These are phyloP conservation scores for Eristalis pertinax DNA, from an alignment of 2,888 invertebrate genomes.

Conservation along the genomic window DNA sequence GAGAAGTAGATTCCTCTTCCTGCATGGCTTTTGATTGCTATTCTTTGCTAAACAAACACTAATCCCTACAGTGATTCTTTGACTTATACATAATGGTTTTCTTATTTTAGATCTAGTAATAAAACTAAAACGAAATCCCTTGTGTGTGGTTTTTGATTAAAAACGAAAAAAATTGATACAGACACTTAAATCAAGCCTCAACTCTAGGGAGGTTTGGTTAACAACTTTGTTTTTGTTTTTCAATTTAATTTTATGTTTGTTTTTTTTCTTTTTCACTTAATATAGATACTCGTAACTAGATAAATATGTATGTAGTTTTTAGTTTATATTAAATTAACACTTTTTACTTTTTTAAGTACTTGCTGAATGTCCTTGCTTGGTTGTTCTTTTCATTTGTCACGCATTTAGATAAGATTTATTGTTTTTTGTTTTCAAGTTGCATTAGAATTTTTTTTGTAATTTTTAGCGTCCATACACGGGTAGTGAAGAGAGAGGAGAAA, in stretches of 20 bases:
- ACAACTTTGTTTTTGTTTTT: slow-evolving; percentile 38
- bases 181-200: slow-evolving; percentile 40
- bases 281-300: neutral
- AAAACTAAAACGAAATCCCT: slow-evolving; percentile 49
- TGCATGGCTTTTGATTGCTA: no score
- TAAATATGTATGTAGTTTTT: neutral
- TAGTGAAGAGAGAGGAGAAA: slow-evolving; percentile 57
- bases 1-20: no score
- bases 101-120: slow-evolving; percentile 1
- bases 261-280: neutral
- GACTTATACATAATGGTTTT: slow-evolving; percentile 25
- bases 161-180: slow-evolving; percentile 23
- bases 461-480: slow-evolving; percentile 55
- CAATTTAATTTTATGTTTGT: slow-evolving; percentile 11
- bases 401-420: slow-evolving; percentile 9
- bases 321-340: slow-evolving; percentile 10
- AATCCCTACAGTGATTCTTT: slow-evolving; percentile 12
- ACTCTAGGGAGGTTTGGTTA: slow-evolving; percentile 36
- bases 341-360: slow-evolving; percentile 63
- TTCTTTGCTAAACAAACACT: no score
- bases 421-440: slow-evolving; percentile 19
- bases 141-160: slow-evolving; percentile 55
- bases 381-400: slow-evolving; percentile 61
- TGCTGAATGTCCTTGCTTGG: slow-evolving; percentile 67
- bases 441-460: slow-evolving; percentile 12